phyloP scores from a whole-genome alignment of 2,888 invertebrate species.

The Danaus chrysippus region DNA sequence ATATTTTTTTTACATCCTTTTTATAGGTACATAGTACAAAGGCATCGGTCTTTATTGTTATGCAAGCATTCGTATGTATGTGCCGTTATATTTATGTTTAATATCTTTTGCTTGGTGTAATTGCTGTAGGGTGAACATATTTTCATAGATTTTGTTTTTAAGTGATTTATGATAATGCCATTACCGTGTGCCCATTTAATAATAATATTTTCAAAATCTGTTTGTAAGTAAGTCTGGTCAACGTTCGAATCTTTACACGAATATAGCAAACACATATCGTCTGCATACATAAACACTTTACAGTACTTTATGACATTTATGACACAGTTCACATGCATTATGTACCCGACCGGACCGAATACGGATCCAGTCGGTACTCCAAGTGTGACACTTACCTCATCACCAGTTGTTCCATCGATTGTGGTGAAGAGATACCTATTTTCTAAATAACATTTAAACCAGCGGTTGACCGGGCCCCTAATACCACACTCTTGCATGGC shows the following conservation, averaged over 20 bases:
- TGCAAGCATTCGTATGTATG: neutral
- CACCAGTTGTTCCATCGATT: too few species aligned
- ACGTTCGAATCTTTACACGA: slow-evolving; percentile 8
- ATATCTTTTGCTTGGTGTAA: neutral
- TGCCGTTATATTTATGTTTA: neutral
- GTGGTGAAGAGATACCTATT: too few species aligned
- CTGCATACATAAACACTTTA: slow-evolving; percentile 2
- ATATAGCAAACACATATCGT: slow-evolving; percentile 11
- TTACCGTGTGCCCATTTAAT: slow-evolving; percentile 18
- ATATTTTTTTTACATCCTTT: too few species aligned
- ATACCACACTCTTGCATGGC: too few species aligned
- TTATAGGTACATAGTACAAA: too few species aligned
- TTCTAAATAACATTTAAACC: too few species aligned
- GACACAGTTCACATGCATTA: slow-evolving; percentile 30
- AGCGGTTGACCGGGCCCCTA: too few species aligned
- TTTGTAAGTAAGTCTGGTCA: neutral
- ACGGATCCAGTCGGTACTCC: too few species aligned
- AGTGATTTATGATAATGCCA: slow-evolving; percentile 9
- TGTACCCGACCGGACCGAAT: slow-evolving; percentile 30
- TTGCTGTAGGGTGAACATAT: slow-evolving; percentile 9
- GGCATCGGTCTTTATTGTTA: neutral
- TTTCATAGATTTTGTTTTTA: slow-evolving; percentile 17
- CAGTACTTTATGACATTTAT: slow-evolving; percentile 22
- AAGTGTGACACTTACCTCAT: too few species aligned
- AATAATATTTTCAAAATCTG: slow-evolving; percentile 9